Base-by-base conservation (phyloP, 2,113 vertebrate genomes). In the Syngnathus typhle region DNA sequence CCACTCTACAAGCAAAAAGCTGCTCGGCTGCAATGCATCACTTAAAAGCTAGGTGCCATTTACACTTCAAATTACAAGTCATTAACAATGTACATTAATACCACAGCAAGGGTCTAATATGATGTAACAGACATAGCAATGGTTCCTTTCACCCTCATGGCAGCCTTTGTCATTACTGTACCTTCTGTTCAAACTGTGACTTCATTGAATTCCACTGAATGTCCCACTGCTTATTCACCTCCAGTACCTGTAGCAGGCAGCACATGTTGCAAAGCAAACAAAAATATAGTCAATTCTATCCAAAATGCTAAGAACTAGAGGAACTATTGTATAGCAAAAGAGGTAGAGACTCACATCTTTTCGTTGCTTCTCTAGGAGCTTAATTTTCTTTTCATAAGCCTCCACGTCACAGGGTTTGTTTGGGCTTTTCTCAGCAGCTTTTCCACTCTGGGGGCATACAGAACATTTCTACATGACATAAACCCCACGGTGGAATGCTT, bases 221-320 rank as follows among this genome's bases (percentile, higher is more conserved):
- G 89, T 99, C 97, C 97, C 97, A 99, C 43, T 99, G 97, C 83
- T 98, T 98, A 82, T 99, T 99, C 83, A 99, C 95, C 75, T 99
- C 95, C 85, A 99, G 90, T 67, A 99, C 94, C 97, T 99, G 89
- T 64, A 3, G 27, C 27, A 32, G 27, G 64, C 65, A 61, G 61
- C 0, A 8, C 27, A 75, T 72, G 65, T 82, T 72, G 76, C 61
- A 70, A 87, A 80, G 81, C 70, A 69, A 66, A 66, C 71, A 63
- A 68, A 71, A 70, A 80, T 63, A 76, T 65, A 75, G 69, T 73
- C 76, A 86, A 82, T 68, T 59, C 67, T 73, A 69, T 55, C 66
- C 54, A 74, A 55, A 60, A 58, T 32, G 15, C n/a, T 44, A 62
- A 7, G 7, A 44, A 23, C 46, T 43, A 62, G 38, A 41, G 21